Percentiles rank a stretch among this genome's conserved stretches.
Evolutionary conservation across 2,797 vertebrate species (phyloP).

Genomic region (Characodon lateralis): DNA sequence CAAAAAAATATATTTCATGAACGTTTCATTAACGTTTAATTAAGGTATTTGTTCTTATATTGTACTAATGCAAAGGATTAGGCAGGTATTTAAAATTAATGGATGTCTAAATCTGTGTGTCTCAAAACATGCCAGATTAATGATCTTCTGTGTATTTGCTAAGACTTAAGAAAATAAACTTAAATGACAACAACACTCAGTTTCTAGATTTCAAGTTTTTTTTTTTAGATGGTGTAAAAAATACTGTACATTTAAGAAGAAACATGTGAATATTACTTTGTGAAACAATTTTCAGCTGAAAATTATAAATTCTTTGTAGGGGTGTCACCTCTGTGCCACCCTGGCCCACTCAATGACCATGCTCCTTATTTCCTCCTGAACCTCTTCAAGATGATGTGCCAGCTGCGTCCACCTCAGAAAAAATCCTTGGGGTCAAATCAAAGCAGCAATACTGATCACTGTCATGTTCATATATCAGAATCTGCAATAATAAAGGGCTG

Average conservation of each 20-base stretch:
- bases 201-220: too few species aligned
- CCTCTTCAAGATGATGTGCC: slow-evolving; percentile 78
- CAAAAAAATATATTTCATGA: neutral
- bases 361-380: slow-evolving; percentile 76
- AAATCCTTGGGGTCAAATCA: slow-evolving; percentile 74
- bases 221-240: neutral
- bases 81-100: neutral
- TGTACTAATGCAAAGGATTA: neutral
- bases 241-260: slow-evolving; percentile 29
- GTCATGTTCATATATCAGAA: neutral
- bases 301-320: neutral
- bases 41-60: neutral
- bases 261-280: slow-evolving; percentile 7
- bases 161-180: neutral
- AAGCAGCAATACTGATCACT: fast-evolving
- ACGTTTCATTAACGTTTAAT: neutral
- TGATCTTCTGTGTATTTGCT: neutral
- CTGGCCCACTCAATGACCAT: slow-evolving; percentile 72
- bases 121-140: neutral
- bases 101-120: neutral
- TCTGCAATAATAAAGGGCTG: neutral
- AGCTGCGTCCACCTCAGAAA: slow-evolving; percentile 85
- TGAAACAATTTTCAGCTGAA: slow-evolving; percentile 1
- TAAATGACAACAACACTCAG: slow-evolving; percentile 12
- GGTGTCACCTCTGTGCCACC: slow-evolving; percentile 36